These are phyloP conservation scores for Andrena praecox DNA, from an alignment of 2,888 invertebrate species.

Conservation along the genomic window DNA sequence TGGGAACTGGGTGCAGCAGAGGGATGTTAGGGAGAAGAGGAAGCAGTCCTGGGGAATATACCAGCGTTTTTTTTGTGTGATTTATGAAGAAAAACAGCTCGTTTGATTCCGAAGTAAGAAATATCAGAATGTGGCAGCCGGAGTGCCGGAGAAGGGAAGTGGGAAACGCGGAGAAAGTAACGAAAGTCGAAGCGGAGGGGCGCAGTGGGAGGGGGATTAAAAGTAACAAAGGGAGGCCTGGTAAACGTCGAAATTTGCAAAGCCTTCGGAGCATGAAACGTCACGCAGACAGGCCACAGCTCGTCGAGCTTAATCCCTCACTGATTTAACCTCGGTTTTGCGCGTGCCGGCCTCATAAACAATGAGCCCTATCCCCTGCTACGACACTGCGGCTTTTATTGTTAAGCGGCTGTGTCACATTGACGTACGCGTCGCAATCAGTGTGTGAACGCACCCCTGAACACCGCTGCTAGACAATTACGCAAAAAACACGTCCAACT, in stretches of 20 bases:
- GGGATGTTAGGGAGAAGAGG: conserved; percentile 9
- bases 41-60: too few relatives aligned
- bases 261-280: conserved; percentile 67
- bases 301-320: conserved; percentile 66
- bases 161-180: not conserved
- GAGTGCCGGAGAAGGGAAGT: too few relatives aligned
- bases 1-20: not conserved
- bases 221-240: conserved; percentile 2
- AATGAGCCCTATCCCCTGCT: conserved; percentile 33
- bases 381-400: conserved; percentile 37
- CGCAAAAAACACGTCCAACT: not conserved
- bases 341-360: conserved; percentile 46
- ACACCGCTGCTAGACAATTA: not conserved
- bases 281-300: conserved; percentile 59
- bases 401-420: conserved; percentile 26
- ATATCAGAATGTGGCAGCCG: too few relatives aligned
- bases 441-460: not conserved
- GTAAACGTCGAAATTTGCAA: conserved; percentile 51
- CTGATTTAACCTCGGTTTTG: conserved; percentile 68
- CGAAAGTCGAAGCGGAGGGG: not conserved
- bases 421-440: conserved; percentile 21
- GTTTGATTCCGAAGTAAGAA: too few relatives aligned
- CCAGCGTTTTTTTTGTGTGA: too few relatives aligned
- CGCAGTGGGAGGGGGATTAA: conserved; percentile 1
- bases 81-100: too few relatives aligned